phyloP scores from a whole-genome alignment of 2,113 vertebrate species.

The Urocolius indicus region DNA sequence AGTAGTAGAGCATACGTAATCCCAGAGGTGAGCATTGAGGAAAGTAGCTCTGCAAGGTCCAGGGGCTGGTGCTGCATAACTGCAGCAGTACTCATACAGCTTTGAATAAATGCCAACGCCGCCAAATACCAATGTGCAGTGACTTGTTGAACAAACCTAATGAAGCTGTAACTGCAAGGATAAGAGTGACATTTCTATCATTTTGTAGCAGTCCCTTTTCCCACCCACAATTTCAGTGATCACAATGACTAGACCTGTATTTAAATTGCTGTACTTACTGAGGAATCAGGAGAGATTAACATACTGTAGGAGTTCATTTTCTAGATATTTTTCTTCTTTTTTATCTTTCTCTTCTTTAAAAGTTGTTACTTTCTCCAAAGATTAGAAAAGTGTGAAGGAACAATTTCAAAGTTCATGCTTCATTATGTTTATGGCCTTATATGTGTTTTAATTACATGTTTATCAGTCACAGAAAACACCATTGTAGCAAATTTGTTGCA shows the following conservation, averaged over 20 bases:
- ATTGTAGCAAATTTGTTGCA: neutral
- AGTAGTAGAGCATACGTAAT: accelerated
- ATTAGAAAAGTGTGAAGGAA: neutral
- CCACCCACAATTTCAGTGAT: neutral
- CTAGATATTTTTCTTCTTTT: neutral
- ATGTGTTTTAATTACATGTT: neutral
- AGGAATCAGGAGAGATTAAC: neutral
- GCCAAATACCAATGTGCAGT: neutral
- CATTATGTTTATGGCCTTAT: neutral
- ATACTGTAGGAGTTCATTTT: neutral
- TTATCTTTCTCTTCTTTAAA: neutral
- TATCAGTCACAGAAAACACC: neutral
- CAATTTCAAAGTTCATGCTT: neutral
- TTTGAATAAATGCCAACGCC: neutral
- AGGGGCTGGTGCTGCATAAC: neutral
- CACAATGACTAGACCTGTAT: neutral
- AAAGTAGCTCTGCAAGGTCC: neutral
- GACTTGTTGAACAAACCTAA: neutral
- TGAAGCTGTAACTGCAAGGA: neutral
- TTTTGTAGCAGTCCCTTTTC: neutral
- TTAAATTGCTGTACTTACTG: neutral
- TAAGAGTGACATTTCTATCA: neutral
- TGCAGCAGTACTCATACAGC: accelerated
- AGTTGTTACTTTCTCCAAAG: neutral
- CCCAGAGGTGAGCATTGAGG: neutral